Conservation (phyloP, 2,113 vertebrate species). For the Pteruthius melanotis region DNA sequence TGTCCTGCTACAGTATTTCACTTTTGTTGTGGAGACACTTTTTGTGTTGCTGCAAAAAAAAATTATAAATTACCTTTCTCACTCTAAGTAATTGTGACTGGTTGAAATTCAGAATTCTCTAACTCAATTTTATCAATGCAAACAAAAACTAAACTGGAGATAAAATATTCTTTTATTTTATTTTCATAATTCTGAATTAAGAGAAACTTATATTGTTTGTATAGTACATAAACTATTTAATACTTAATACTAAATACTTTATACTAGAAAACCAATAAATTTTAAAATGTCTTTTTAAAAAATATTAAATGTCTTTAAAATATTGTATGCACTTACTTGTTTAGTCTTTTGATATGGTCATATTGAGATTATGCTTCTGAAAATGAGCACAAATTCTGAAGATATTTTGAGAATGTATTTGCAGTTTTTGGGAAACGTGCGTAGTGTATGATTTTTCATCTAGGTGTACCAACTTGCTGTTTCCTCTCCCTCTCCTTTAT, state of each 20-base stretch:
- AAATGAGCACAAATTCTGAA: neutral
- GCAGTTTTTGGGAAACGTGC: neutral
- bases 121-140: neutral
- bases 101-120: neutral
- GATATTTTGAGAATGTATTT: neutral
- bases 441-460: neutral
- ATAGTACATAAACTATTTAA: neutral
- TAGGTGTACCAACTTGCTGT: neutral
- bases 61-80: neutral
- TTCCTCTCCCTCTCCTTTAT: neutral
- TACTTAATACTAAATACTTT: neutral
- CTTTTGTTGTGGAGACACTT: neutral
- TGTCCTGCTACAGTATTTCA: neutral
- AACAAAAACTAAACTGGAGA: neutral
- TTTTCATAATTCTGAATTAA: neutral
- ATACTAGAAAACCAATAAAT: neutral
- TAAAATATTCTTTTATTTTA: neutral
- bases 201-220: neutral
- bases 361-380: neutral
- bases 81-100: neutral
- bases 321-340: fast-evolving
- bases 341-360: neutral
- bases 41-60: neutral
- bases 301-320: neutral
- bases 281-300: neutral